Evolutionary conservation across 2,888 invertebrate species (phyloP).

Genomic region (Lottia gigantea): DNA sequence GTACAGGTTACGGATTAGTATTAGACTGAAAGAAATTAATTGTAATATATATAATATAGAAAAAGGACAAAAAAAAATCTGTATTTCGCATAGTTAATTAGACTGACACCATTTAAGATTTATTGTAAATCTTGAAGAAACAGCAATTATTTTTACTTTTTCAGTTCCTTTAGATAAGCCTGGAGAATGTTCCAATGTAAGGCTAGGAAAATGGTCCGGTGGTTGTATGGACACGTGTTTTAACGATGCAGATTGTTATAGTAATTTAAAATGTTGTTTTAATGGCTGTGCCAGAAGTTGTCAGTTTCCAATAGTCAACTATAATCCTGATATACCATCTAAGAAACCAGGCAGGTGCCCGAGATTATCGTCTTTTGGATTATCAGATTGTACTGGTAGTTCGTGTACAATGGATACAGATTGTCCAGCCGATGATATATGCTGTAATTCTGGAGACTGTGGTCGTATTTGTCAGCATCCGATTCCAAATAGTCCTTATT

Average conservation of each 20-base stretch:
- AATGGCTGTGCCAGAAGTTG: slow-evolving; percentile 3
- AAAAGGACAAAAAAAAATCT: no score
- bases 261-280: neutral
- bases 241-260: neutral
- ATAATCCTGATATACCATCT: neutral
- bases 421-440: neutral
- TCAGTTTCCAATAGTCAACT: neutral
- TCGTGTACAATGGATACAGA: neutral
- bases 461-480: neutral
- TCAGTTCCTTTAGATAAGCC: neutral
- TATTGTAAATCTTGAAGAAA: no score
- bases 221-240: neutral
- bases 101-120: no score
- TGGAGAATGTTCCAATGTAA: neutral
- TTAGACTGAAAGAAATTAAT: no score
- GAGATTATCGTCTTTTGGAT: neutral
- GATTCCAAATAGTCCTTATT: neutral
- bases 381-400: neutral
- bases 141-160: neutral
- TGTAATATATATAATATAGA: no score
- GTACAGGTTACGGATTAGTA: no score
- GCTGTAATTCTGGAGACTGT: neutral
- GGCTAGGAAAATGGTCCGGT: neutral
- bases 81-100: no score
- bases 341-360: neutral